Evolutionary conservation across 2,888 invertebrate genomes (phyloP), one percentile per base, ranked within the genome.

Genomic region (Conus canariensis): DNA sequence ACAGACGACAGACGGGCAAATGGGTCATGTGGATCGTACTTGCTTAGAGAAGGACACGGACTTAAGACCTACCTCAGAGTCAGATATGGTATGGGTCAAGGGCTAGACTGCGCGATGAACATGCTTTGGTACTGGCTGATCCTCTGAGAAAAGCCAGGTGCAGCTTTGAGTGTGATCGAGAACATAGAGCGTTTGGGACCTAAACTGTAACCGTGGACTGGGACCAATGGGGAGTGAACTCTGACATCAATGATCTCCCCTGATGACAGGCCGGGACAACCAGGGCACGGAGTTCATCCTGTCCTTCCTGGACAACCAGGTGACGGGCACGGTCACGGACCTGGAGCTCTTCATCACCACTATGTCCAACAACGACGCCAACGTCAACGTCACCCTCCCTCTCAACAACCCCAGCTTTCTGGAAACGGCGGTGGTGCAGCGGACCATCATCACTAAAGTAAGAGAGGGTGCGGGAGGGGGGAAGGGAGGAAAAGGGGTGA

Each of bases 331-430:
- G 1, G n/a, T n/a, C 25, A 90, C 87, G 45, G 90, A 92, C 74
- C 88, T 92, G 8, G 94, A 94, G 80, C 74, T 94, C n/a, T 93
- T 92, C 90, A 89, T 94, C 45, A 94, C 94, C 14, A 93, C 94
- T 22, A 82, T 91, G 16, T 91, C 92, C 64, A 93, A 92, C 70
- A 92, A 88, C 30, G 88, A 90, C 22, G 93, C 90, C 56, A 85
- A 88, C 59, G 90, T 90, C 74, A 90, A 90, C 86, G 74, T 90
- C 25, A 90, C 90, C 25, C 25, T 85, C 5, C 90, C 90, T 19
- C 74, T 86, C 5, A 77, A 74, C 60, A 25, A 86, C 45, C 58
- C 70, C 19, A 60, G 10, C 25, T 74, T 77, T 25, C 22, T 90
- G 70, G 86, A 90, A 25, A 85, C 85, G 19, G 85, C 85, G 1